phyloP scores from a whole-genome alignment of 2,888 invertebrate genomes.

The Luperina nickerlii region DNA sequence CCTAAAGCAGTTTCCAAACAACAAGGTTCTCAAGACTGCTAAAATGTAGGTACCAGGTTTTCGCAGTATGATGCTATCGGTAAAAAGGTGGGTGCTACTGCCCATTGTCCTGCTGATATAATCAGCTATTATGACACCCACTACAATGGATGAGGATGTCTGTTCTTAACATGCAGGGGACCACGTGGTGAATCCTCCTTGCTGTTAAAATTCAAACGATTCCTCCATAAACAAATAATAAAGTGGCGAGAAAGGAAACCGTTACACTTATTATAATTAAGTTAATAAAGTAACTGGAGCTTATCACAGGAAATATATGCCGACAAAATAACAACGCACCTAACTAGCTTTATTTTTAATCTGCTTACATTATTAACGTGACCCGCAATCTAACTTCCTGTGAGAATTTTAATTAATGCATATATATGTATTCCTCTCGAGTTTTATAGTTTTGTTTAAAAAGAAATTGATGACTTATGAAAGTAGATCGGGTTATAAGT shows the following conservation, averaged over 20 bases:
- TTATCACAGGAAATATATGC: conserved; percentile 73
- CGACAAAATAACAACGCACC: conserved; percentile 65
- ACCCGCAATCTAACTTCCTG: conserved; percentile 70
- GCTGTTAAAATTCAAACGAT: conserved; percentile 16
- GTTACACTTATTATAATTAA: conserved; percentile 60
- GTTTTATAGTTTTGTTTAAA: background rate
- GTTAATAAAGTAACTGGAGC: conserved; percentile 59
- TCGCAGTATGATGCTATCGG: conserved; percentile 50
- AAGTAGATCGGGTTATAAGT: conserved; percentile 24
- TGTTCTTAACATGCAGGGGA: conserved; percentile 15
- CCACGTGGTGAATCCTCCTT: conserved; percentile 35
- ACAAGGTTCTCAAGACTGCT: conserved; percentile 5
- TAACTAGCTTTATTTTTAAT: conserved; percentile 64
- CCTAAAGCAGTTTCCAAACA: conserved; percentile 5
- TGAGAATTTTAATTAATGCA: conserved; percentile 60
- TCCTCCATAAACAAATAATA: conserved; percentile 31
- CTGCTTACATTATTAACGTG: conserved; percentile 64
- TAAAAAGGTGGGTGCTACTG: conserved; percentile 55
- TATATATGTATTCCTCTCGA: conserved; percentile 43
- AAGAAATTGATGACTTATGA: conserved; percentile 25
- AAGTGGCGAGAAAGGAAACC: conserved; percentile 57
- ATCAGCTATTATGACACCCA: conserved; percentile 49
- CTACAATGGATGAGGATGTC: conserved; percentile 45
- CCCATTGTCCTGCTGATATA: conserved; percentile 54
- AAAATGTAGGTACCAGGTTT: conserved; percentile 26